These are phyloP conservation scores for Pangasius krempfi DNA, from an alignment of 2,797 vertebrate genomes.

Conservation along the genomic window DNA sequence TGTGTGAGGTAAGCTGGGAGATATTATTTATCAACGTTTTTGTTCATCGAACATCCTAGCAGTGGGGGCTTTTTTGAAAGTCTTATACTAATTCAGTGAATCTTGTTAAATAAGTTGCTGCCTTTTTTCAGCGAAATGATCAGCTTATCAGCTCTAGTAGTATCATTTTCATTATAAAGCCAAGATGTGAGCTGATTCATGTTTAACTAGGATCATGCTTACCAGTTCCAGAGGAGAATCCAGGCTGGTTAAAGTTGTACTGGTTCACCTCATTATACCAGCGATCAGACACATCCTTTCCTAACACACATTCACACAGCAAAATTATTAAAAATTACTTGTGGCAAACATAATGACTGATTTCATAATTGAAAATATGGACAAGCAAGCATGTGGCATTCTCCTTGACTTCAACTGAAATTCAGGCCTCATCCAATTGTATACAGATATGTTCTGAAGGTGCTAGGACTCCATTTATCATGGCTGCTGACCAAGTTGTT, in stretches of 20 bases:
- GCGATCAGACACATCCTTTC: slow-evolving; percentile 91
- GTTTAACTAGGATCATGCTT: slow-evolving; percentile 55
- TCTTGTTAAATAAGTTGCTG: neutral
- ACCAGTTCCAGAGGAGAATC: slow-evolving; percentile 95
- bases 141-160: neutral
- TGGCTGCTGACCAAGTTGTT: neutral
- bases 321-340: slow-evolving; percentile 11
- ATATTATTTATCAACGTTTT: slow-evolving; percentile 18
- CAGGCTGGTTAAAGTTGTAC: slow-evolving; percentile 93
- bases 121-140: neutral
- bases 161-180: neutral
- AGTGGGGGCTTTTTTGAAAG: neutral
- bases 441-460: neutral
- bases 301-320: slow-evolving; percentile 66
- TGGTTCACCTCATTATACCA: slow-evolving; percentile 97
- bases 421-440: neutral
- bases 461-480: neutral
- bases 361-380: neutral
- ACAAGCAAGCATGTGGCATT: neutral
- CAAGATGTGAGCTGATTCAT: neutral
- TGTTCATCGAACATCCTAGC: slow-evolving; percentile 26
- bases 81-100: neutral
- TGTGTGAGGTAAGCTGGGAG: neutral
- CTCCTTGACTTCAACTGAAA: neutral
- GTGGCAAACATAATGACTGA: neutral